Percentiles rank a stretch among this genome's conserved stretches.
phyloP scores from a whole-genome alignment of 2,113 vertebrate species.

The Dasypus novemcinctus region DNA sequence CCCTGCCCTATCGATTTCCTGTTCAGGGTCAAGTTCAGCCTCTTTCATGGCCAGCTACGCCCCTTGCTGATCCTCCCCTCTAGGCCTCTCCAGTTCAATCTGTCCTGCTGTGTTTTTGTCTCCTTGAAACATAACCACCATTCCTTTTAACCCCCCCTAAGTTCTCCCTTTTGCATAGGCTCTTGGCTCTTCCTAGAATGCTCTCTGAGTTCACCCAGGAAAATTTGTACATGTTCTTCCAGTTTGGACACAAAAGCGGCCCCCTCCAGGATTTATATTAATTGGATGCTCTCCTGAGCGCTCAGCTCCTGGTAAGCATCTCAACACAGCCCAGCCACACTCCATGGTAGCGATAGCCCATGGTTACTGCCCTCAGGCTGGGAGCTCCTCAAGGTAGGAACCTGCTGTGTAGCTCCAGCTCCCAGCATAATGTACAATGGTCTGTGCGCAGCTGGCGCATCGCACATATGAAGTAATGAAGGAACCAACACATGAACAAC shows the following conservation, averaged over 20 bases:
- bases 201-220: neutral
- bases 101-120: neutral
- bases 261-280: neutral
- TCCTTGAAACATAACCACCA: neutral
- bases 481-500: fast-evolving
- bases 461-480: fast-evolving
- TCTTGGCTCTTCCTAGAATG: neutral
- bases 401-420: neutral
- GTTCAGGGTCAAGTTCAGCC: conserved; percentile 55
- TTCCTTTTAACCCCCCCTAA: neutral
- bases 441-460: fast-evolving
- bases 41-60: conserved; percentile 38
- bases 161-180: fast-evolving
- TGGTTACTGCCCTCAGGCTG: fast-evolving
- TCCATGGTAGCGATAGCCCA: fast-evolving
- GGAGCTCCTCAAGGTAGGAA: neutral
- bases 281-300: neutral
- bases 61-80: conserved; percentile 49
- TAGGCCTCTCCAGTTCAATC: neutral
- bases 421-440: neutral
- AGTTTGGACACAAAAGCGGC: neutral
- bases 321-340: neutral
- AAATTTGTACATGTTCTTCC: neutral
- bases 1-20: conserved; percentile 57
- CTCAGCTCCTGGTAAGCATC: neutral